Evolutionary conservation across 2,888 invertebrate genomes (phyloP).

Genomic region (Dione juno): DNA sequence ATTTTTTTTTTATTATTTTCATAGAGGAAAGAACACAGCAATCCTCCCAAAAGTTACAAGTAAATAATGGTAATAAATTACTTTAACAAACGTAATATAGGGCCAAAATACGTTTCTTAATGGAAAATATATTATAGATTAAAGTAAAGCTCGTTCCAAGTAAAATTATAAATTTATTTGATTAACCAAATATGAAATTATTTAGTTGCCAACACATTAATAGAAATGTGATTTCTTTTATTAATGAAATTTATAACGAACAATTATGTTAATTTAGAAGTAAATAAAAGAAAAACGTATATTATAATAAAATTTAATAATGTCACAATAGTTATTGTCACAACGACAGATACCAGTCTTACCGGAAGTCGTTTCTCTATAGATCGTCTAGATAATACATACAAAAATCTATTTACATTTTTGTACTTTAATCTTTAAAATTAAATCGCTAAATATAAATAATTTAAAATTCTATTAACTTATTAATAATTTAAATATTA

Average conservation of each 20-base stretch:
- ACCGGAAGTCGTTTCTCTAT: background rate
- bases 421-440: background rate
- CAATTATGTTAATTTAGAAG: background rate
- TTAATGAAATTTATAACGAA: background rate
- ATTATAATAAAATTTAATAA: constrained; percentile 5
- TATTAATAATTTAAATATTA: background rate
- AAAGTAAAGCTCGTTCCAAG: too few species aligned
- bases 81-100: too few species aligned
- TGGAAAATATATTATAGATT: too few species aligned
- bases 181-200: too few species aligned
- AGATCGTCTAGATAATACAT: background rate
- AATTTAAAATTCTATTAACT: background rate
- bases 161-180: too few species aligned
- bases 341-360: background rate
- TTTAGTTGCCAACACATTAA: background rate
- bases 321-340: background rate
- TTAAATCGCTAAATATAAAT: constrained; percentile 5
- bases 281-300: background rate
- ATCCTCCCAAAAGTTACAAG: too few species aligned
- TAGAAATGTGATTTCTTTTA: background rate
- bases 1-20: too few species aligned
- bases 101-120: too few species aligned
- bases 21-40: too few species aligned
- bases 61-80: too few species aligned
- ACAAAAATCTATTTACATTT: constrained; percentile 2